Evolutionary conservation across 2,113 vertebrate genomes (phyloP), one percentile per base, ranked within the genome.

Genomic region (Erinaceus europaeus): DNA sequence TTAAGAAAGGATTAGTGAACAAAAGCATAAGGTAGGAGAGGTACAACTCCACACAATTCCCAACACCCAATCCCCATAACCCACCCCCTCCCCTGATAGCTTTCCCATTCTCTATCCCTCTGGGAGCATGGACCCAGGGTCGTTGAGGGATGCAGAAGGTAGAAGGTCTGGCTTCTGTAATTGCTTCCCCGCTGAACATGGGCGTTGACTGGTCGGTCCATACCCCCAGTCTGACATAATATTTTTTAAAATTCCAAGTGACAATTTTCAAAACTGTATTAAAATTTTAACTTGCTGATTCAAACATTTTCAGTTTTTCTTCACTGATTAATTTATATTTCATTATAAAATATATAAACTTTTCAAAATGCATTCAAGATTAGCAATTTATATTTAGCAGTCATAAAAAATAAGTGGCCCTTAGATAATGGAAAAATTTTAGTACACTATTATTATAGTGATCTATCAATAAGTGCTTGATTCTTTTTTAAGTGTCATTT

Each of bases 261-360:
- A 90, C 11, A 69, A 88, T 88, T 76, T 79, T 40, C 7, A 90
- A 91, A 93, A 55, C n/a, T 57, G 17, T 38, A 25, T 9, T 80
- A 93, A 89, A 90, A 88, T 48, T 84, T 77, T 73, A 44, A n/a
- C 50, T 8, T 91, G 25, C 59, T 86, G 44, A 86, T 86, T 94
- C 53, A 86, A 86, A 85, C 20, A 87, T 52, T 27, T 84, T 78
- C 61, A 32, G 52, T 55, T 74, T 62, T 88, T 81, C 48, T n/a
- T 77, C 65, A 80, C 5, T 88, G 88, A 90, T 90, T 91, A 85
- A 86, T 42, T 82, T 90, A 64, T 21, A 83, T 77, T 88, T 40
- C 36, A 83, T 34, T 69, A 18, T 29, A 29, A 93, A 89, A 80
- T 4, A 61, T 9, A 36, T 20, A 79, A 85, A 86, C 86, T 27